Conservation (phyloP, 2,888 invertebrate species). For the Melipona beecheii region DNA sequence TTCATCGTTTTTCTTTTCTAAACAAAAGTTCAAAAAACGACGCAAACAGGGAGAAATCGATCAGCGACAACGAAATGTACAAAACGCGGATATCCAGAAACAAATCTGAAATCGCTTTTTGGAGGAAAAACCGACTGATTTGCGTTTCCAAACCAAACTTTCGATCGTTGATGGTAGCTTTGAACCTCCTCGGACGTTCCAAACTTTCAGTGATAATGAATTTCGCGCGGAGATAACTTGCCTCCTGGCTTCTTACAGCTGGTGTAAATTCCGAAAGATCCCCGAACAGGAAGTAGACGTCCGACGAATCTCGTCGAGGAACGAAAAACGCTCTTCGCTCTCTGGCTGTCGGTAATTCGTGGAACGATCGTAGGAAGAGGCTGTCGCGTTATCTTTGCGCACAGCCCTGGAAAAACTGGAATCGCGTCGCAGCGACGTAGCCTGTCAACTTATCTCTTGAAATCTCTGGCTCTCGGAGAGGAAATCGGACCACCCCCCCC, state of each 20-base stretch:
- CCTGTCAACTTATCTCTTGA: constrained; percentile 4
- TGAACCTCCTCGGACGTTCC: too few species aligned
- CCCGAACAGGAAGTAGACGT: constrained; percentile 36
- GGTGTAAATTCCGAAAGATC: constrained; percentile 52
- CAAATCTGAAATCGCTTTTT: too few species aligned
- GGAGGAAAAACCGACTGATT: too few species aligned
- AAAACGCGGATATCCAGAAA: too few species aligned
- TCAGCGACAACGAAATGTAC: too few species aligned
- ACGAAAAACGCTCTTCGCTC: constrained; percentile 34
- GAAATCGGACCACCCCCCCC: background rate
- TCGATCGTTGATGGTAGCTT: too few species aligned
- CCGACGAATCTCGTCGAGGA: constrained; percentile 50
- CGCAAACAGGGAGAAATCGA: too few species aligned
- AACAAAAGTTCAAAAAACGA: too few species aligned
- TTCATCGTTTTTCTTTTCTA: too few species aligned
- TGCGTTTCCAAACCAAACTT: too few species aligned
- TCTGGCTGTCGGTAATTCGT: constrained; percentile 57
- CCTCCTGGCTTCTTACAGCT: constrained; percentile 54
- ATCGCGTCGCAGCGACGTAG: constrained; percentile 26
- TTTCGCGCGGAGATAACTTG: constrained; percentile 63
- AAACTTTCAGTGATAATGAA: constrained; percentile 66
- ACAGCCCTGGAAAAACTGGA: constrained; percentile 49
- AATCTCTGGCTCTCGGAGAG: background rate
- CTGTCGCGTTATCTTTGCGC: constrained; percentile 9
- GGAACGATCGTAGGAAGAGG: constrained; percentile 51